These are phyloP conservation scores for Thaumetopoea pityocampa DNA, from an alignment of 1,140 invertebrate species.

Conservation along the genomic window DNA sequence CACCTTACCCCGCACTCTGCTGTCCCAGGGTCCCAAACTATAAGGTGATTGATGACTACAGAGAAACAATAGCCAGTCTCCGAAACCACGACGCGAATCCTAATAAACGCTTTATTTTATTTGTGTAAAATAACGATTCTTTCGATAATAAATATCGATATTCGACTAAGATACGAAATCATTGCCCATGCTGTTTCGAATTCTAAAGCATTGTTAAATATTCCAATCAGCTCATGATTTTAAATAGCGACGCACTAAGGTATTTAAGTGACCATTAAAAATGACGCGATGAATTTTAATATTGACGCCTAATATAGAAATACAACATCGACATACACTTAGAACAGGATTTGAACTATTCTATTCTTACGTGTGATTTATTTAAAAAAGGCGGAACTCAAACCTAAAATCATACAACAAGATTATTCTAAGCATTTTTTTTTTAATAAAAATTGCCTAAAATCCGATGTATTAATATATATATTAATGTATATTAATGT, in stretches of 20 bases:
- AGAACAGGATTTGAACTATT: no score
- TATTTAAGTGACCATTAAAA: slow-evolving; percentile 16
- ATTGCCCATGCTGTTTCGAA: slow-evolving; percentile 48
- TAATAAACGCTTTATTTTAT: slow-evolving; percentile 75
- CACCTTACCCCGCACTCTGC: slow-evolving; percentile 25
- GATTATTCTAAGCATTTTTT: no score
- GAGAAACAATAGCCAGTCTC: slow-evolving; percentile 67
- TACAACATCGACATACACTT: no score
- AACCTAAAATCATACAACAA: no score
- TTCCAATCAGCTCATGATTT: slow-evolving; percentile 14
- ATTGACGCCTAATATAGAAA: no score
- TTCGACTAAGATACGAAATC: slow-evolving; percentile 52
- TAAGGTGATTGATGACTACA: slow-evolving; percentile 67
- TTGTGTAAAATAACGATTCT: slow-evolving; percentile 62
- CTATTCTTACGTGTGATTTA: no score
- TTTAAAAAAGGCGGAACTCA: no score
- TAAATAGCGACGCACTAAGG: slow-evolving; percentile 11
- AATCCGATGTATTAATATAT: no score
- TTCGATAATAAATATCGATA: slow-evolving; percentile 63
- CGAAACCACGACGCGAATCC: slow-evolving; percentile 65
- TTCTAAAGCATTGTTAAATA: slow-evolving; percentile 31
- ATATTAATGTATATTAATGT: no score
- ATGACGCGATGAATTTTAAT: slow-evolving; percentile 14
- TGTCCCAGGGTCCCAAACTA: slow-evolving; percentile 32
- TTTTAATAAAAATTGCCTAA: no score